A percentile compares a stretch with the other conserved stretches of the same genome.
phyloP scores from a whole-genome alignment of 1,140 invertebrate species.

The Leptoteleia sp. region DNA sequence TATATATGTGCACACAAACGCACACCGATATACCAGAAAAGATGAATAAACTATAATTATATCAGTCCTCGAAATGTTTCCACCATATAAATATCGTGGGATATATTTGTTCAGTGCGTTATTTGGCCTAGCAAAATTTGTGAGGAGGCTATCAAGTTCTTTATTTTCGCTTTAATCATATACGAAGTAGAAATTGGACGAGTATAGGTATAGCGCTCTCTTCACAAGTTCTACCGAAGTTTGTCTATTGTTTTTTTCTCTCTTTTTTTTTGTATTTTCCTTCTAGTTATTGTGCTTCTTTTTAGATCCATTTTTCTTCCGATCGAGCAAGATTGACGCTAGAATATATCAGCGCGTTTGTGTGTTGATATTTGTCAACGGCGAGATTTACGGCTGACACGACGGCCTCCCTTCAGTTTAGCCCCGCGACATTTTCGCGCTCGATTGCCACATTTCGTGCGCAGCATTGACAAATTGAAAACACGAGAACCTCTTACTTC shows the following conservation, averaged over 20 bases:
- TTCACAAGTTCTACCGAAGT: no score
- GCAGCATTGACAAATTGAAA: constrained; percentile 21
- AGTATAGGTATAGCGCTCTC: no score
- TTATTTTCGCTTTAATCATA: no score
- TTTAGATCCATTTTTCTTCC: neutral
- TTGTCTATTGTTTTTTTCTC: no score
- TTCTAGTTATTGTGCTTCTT: neutral
- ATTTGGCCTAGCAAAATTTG: no score
- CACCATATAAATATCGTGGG: no score
- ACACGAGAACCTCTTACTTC: constrained; percentile 21
- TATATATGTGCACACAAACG: constrained; percentile 36
- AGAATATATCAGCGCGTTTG: constrained; percentile 13
- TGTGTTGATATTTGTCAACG: constrained; percentile 5
- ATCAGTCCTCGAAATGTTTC: no score
- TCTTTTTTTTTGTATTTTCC: no score
- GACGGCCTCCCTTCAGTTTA: constrained; percentile 1
- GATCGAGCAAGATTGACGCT: neutral
- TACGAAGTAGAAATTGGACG: no score
- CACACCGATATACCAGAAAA: neutral
- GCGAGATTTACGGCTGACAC: neutral
- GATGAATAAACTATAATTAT: neutral
- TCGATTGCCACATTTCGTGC: constrained; percentile 37
- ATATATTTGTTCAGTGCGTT: no score
- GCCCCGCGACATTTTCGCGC: constrained; percentile 35
- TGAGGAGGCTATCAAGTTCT: no score